These are phyloP conservation scores for Dysidea cf. avara DNA, from an alignment of 37 sponge, comb jelly and placozoan genomes.

Conservation along the genomic window DNA sequence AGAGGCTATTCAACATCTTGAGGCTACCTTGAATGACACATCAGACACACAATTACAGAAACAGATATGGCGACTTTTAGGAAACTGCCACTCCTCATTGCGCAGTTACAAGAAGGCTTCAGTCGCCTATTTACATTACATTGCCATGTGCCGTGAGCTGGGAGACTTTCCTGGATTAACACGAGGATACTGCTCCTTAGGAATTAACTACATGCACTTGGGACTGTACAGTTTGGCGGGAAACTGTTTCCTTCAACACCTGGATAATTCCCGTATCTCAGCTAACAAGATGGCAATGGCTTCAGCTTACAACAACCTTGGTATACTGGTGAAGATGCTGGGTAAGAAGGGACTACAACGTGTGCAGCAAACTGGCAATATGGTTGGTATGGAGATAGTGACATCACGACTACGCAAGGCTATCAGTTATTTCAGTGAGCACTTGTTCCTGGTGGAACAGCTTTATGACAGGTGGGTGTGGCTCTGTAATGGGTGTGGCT, in stretches of 20 bases:
- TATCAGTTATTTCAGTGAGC: conserved; percentile 63
- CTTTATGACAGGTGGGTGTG: no score
- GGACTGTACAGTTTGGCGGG: conserved; percentile 65
- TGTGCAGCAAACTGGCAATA: no score
- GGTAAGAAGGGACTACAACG: no score
- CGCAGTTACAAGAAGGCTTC: conserved; percentile 61
- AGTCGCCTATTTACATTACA: conserved; percentile 56
- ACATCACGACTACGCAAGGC: conserved; percentile 64
- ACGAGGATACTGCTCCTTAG: conserved; percentile 71
- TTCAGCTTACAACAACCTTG: no score
- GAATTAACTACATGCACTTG: conserved; percentile 57
- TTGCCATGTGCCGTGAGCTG: conserved; percentile 66
- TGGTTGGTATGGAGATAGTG: no score
- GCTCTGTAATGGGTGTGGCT: no score
- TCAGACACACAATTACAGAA: conserved; percentile 42
- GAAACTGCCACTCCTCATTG: conserved; percentile 47
- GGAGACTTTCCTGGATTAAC: conserved; percentile 59
- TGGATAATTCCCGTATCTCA: conserved; percentile 43
- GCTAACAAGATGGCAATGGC: conserved; percentile 39
- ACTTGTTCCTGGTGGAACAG: conserved; percentile 59
- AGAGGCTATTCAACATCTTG: conserved; percentile 54
- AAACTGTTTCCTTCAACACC: conserved; percentile 68
- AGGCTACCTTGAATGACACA: conserved; percentile 26
- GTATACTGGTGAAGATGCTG: no score
- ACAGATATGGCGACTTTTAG: conserved; percentile 58